Evolutionary conservation across 1,140 invertebrate genomes (phyloP).

Genomic region (Mactra quadrangularis): DNA sequence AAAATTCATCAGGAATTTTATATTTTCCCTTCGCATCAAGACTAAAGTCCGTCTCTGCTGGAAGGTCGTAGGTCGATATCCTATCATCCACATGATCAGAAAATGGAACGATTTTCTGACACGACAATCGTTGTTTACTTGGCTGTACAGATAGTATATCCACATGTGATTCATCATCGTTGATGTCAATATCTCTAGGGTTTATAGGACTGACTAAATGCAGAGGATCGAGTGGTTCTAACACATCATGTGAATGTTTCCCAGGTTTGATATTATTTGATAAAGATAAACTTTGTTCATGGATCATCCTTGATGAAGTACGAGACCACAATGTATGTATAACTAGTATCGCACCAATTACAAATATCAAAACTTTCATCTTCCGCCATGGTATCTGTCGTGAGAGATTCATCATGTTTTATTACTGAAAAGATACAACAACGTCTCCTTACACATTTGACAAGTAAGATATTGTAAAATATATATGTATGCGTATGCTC

Average conservation of each 20-base stretch:
- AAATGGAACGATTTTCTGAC: constrained; percentile 24
- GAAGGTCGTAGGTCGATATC: constrained; percentile 47
- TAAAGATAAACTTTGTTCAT: too few relatives aligned
- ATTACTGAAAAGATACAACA: too few relatives aligned
- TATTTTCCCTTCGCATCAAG: constrained; percentile 21
- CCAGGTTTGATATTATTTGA: background rate
- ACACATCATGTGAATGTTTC: background rate
- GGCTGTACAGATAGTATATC: background rate
- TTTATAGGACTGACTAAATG: background rate
- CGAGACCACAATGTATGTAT: background rate
- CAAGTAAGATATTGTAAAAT: too few relatives aligned
- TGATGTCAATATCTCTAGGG: background rate
- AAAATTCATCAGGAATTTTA: constrained; percentile 18
- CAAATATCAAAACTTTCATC: constrained; percentile 5
- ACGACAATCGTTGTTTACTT: background rate
- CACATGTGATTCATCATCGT: background rate
- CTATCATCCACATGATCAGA: background rate
- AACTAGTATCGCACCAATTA: background rate
- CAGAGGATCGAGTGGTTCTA: background rate
- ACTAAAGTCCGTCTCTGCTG: constrained; percentile 30
- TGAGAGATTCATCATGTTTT: background rate
- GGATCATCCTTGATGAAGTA: too few relatives aligned
- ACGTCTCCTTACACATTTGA: too few relatives aligned
- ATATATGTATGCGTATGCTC: too few relatives aligned
- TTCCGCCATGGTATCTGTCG: constrained; percentile 46